A percentile compares a stretch with the other conserved stretches of the same genome.
phyloP scores from a whole-genome alignment of 1,140 invertebrate genomes.

The Drosophila grimshawi region DNA sequence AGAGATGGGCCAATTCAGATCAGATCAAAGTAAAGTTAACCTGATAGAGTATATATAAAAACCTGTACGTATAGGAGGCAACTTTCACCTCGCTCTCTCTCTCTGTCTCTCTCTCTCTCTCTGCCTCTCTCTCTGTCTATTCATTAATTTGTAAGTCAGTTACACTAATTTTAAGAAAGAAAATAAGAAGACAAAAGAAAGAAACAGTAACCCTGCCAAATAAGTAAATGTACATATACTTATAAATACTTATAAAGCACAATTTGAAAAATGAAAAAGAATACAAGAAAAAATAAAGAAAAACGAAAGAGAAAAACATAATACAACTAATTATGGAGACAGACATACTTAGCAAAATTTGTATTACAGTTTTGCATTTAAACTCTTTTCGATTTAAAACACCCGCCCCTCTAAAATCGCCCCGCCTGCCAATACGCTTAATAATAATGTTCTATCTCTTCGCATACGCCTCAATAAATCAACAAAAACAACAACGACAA shows the following conservation, averaged over 20 bases:
- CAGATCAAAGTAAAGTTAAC: conserved; percentile 25
- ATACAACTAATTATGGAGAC: conserved; percentile 27
- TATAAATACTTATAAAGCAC: conserved; percentile 47
- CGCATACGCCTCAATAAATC: conserved; percentile 49
- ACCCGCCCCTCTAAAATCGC: conserved; percentile 4
- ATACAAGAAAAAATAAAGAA: conserved; percentile 12
- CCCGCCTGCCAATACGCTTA: conserved; percentile 55
- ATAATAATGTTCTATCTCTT: conserved; percentile 79
- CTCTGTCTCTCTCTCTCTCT: too few relatives aligned
- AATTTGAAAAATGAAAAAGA: neutral
- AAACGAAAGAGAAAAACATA: conserved; percentile 19
- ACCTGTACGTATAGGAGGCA: conserved; percentile 30
- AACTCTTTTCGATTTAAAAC: conserved; percentile 46
- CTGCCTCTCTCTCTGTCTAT: neutral
- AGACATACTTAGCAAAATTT: conserved; percentile 54
- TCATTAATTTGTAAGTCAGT: conserved; percentile 63
- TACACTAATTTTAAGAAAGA: conserved; percentile 65
- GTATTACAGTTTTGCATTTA: conserved; percentile 42
- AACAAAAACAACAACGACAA: conserved; percentile 30
- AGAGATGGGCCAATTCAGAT: conserved; percentile 24
- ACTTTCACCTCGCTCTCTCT: conserved; percentile 1
- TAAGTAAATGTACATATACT: conserved; percentile 51
- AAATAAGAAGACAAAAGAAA: conserved; percentile 9
- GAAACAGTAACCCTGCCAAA: conserved; percentile 31
- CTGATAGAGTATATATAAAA: conserved; percentile 24